These are phyloP conservation scores for Euleptes europaea DNA, from an alignment of 2,113 vertebrate genomes.

Conservation along the genomic window DNA sequence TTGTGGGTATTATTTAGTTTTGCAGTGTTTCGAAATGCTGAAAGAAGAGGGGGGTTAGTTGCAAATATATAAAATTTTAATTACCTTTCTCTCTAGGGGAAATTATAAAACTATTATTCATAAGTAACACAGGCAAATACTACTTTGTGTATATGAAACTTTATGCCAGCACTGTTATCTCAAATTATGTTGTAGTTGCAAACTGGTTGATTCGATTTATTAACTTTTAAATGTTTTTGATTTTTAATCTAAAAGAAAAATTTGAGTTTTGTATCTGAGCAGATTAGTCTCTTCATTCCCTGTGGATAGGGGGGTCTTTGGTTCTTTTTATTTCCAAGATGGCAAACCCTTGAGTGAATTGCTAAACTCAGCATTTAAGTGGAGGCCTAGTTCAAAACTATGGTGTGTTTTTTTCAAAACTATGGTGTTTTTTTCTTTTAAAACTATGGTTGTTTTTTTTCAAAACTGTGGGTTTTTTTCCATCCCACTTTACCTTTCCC, in stretches of 20 bases:
- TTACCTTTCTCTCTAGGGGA: slow-evolving; percentile 49
- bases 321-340: slow-evolving; percentile 33
- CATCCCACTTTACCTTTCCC: slow-evolving; percentile 38
- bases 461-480: slow-evolving; percentile 38
- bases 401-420: slow-evolving; percentile 42
- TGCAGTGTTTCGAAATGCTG: slow-evolving; percentile 50
- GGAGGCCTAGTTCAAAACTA: slow-evolving; percentile 41
- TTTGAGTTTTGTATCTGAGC: slow-evolving; percentile 34
- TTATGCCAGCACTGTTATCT: slow-evolving; percentile 62
- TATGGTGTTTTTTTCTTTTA: slow-evolving; percentile 17
- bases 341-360: slow-evolving; percentile 36
- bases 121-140: slow-evolving; percentile 49
- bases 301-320: slow-evolving; percentile 4
- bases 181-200: slow-evolving; percentile 36
- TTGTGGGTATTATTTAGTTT: slow-evolving; percentile 62
- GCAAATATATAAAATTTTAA: slow-evolving; percentile 57
- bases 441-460: too few relatives aligned
- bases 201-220: slow-evolving; percentile 44
- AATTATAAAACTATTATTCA: slow-evolving; percentile 46
- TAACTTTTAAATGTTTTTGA: slow-evolving; percentile 25
- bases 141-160: slow-evolving; percentile 53
- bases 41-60: slow-evolving; percentile 63
- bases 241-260: slow-evolving; percentile 12
- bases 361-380: slow-evolving; percentile 23
- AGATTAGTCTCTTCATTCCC: slow-evolving; percentile 34